phyloP scores from a whole-genome alignment of 2,113 vertebrate genomes.

The Hystrix cristata region DNA sequence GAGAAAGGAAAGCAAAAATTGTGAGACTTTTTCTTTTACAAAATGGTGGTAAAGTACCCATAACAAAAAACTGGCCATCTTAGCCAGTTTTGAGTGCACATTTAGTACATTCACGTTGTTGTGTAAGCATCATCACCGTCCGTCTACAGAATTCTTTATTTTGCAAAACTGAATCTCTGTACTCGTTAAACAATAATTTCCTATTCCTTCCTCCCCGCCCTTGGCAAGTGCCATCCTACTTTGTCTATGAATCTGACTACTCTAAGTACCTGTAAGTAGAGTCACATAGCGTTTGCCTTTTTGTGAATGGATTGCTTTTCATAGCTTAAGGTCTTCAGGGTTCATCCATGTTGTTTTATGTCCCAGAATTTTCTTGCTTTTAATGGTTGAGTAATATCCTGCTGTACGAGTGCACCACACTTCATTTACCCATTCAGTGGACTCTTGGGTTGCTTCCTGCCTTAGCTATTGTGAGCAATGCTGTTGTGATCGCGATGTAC shows the following conservation, averaged over 20 bases:
- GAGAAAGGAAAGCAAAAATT: conserved; percentile 2
- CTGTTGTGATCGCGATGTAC: not conserved
- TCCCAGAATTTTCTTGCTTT: conserved; percentile 9
- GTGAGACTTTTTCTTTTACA: not conserved
- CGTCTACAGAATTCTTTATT: not conserved
- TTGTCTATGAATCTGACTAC: not conserved
- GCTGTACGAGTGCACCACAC: not conserved
- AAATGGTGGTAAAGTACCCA: conserved; percentile 3
- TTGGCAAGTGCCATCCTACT: not conserved
- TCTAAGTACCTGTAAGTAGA: not conserved
- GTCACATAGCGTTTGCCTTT: not conserved
- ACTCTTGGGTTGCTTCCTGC: not conserved
- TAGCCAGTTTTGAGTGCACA: not conserved
- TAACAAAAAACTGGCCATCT: not conserved
- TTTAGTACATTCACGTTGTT: not conserved
- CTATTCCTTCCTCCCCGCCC: not conserved
- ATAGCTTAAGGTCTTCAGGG: not conserved
- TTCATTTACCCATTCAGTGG: not conserved
- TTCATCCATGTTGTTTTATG: not conserved
- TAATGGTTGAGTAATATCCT: not conserved
- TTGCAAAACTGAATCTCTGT: not conserved
- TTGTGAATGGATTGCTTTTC: not conserved
- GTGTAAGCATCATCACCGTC: not conserved
- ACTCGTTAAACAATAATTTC: not conserved
- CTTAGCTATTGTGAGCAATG: not conserved